Evolutionary conservation across 2,113 vertebrate genomes (phyloP), one percentile per base, ranked within the genome.

Genomic region (Pteronura brasiliensis): DNA sequence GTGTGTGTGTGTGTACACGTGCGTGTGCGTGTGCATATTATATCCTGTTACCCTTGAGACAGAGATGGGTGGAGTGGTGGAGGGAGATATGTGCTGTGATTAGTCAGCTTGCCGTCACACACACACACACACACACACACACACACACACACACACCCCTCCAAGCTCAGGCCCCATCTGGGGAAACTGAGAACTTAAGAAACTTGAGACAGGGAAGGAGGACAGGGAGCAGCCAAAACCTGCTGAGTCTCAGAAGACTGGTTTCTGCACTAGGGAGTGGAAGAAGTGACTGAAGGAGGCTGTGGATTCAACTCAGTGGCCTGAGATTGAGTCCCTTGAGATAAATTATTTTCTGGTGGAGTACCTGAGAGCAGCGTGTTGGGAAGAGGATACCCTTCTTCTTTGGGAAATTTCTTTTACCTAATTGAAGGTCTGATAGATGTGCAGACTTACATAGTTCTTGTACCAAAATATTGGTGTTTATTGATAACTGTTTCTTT

Each of bases 161-260:
- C n/a, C n/a, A n/a, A n/a, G n/a, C n/a, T 92, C 93, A 88, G 55
- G 74, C 82, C 77, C 79, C 74, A 69, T 87, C 82, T 95, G 79
- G 92, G 77, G 90, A 94, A 92, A 97, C 69, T 92, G 93, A 93
- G 88, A 95, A 82, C 57, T 95, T 94, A 20, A 90, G 95, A 96
- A 97, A 97, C 52, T 79, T 91, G 96, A 96, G 94, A 89, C 49
- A 31, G 44, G 65, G 95, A 96, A 85, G 93, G 83, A 92, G 80
- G n/a, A 72, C 42, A 85, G 71, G 23, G 77, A 93, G 59, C 80
- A 96, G 86, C 93, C 88, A 67, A 93, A 90, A 52, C 91, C 88
- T 93, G 84, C 81, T 83, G 59, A 84, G 88, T 76, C 63, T 95
- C 44, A 52, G 71, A 94, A 93, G 93, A 67, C 63, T 71, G 55